A percentile compares a stretch with the other conserved stretches of the same genome.
These are phyloP conservation scores for Agrotis exclamationis DNA, from an alignment of 2,888 invertebrate genomes.

Conservation along the genomic window DNA sequence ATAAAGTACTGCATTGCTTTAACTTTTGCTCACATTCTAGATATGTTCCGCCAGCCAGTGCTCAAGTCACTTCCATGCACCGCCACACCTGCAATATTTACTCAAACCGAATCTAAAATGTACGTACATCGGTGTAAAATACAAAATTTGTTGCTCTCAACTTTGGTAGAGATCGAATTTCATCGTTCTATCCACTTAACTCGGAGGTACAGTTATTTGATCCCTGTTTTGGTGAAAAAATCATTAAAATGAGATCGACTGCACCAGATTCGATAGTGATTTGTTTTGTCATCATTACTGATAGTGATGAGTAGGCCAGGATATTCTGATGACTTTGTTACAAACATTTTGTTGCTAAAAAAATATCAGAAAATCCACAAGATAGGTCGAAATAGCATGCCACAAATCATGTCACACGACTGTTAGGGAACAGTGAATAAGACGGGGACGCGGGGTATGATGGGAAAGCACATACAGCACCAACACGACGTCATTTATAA, in stretches of 20 bases:
- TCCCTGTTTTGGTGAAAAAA: not conserved
- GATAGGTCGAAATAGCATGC: too few species aligned
- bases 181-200: slow-evolving; percentile 1
- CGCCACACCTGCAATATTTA: slow-evolving; percentile 34
- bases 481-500: too few species aligned
- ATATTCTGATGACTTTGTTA: too few species aligned
- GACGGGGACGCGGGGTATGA: too few species aligned
- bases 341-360: too few species aligned
- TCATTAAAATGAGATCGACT: not conserved
- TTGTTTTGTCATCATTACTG: too few species aligned
- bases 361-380: too few species aligned
- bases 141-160: slow-evolving; percentile 36
- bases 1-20: not conserved
- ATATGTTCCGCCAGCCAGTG: slow-evolving; percentile 7
- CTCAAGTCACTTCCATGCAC: not conserved
- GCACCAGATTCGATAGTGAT: too few species aligned
- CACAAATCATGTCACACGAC: too few species aligned
- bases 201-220: not conserved
- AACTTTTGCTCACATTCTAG: not conserved
- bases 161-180: slow-evolving; percentile 20
- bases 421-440: too few species aligned
- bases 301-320: too few species aligned
- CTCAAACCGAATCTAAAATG: slow-evolving; percentile 37
- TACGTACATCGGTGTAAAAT: slow-evolving; percentile 42
- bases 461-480: too few species aligned